Evolutionary conservation across 2,113 vertebrate genomes (phyloP), one percentile per base, ranked within the genome.

Genomic region (Carollia perspicillata): DNA sequence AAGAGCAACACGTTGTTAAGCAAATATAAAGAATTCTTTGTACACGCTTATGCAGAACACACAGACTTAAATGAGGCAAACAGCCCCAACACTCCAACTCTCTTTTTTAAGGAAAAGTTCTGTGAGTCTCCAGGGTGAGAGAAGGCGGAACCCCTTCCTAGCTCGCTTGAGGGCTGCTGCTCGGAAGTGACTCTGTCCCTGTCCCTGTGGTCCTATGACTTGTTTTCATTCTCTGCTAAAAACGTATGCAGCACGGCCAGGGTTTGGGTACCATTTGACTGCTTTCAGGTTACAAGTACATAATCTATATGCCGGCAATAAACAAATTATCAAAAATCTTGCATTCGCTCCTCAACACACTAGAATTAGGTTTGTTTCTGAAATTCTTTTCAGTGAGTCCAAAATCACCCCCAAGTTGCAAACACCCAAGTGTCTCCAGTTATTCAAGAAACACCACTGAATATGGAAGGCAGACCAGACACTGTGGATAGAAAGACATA

Each of bases 361-460:
- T 60, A 8, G 10, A 74, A 93, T 80, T 44, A 47, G 16, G 22
- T 89, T 88, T 86, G 7, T 78, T 83, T 79, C 83, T 47, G 20
- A 79, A 92, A 96, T 5, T 66, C 37, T 78, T 88, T 58, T 47
- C 75, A 77, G 1, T 37, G 22, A 63, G n/a, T 63, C 37, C 37
- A 17, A 93, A 95, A 90, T 87, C 53, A 87, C 20, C 23, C 42
- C 42, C 33, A 74, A 66, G 89, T 37, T 40, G 22, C 66, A 88
- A 87, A 53, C 4, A 63, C 33, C 44, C 22, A 18, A 47, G 0
- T 20, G 20, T 74, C 30, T 71, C 51, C 33, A 51, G 26, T 35
- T 78, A 63, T 69, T 93, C 86, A 88, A 84, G 55, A 94, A 94
- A 89, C 28, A 65, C n/a, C 53, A 77, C 3, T 18, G 55, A 89